These are phyloP conservation scores for Dysdera silvatica DNA, from an alignment of 1,140 invertebrate genomes.

Conservation along the genomic window DNA sequence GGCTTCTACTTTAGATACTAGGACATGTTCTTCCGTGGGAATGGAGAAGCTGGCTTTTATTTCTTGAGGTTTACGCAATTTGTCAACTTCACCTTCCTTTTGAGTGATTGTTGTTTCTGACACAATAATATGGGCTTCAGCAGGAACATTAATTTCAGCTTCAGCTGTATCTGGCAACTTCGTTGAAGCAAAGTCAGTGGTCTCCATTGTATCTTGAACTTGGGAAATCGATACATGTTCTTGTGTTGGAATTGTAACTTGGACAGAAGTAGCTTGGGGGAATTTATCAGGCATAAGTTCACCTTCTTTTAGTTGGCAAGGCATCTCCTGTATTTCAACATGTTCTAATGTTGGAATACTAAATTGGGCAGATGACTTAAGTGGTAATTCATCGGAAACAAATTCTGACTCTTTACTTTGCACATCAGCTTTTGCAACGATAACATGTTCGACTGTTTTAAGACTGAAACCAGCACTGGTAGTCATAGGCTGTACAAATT, in stretches of 20 bases:
- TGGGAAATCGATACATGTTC: slow-evolving; percentile 27
- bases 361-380: slow-evolving; percentile 17
- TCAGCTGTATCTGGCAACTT: background rate
- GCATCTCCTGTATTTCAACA: slow-evolving; percentile 13
- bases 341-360: slow-evolving; percentile 18
- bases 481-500: slow-evolving; percentile 13
- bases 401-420: slow-evolving; percentile 32
- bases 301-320: slow-evolving; percentile 27
- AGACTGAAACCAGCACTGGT: slow-evolving; percentile 25
- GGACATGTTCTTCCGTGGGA: slow-evolving; percentile 24
- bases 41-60: slow-evolving; percentile 9
- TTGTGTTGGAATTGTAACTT: slow-evolving; percentile 15
- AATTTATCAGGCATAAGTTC: slow-evolving; percentile 8
- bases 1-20: slow-evolving; percentile 19
- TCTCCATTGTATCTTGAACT: slow-evolving; percentile 13
- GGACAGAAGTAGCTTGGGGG: slow-evolving; percentile 5
- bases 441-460: slow-evolving; percentile 27
- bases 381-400: slow-evolving; percentile 21
- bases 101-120: slow-evolving; percentile 14
- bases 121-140: slow-evolving; percentile 28
- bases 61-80: slow-evolving; percentile 22
- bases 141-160: slow-evolving; percentile 20
- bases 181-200: slow-evolving; percentile 2
- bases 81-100: slow-evolving; percentile 25
- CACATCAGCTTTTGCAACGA: slow-evolving; percentile 29